These are phyloP conservation scores for Romanogobio albipinnatus DNA, from an alignment of 2,113 vertebrate species.

Conservation along the genomic window DNA sequence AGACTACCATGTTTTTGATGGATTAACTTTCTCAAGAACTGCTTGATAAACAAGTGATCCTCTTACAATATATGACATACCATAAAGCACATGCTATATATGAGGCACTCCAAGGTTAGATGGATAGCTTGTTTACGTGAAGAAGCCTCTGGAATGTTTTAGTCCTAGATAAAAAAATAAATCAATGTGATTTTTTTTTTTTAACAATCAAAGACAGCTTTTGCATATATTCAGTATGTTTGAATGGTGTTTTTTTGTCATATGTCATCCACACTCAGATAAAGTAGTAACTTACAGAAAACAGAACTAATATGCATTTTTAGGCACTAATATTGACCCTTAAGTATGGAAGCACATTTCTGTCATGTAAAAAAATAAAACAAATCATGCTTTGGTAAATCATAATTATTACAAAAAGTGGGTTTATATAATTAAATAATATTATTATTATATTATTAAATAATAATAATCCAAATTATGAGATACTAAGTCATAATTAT, in stretches of 20 bases:
- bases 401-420: too few relatives aligned
- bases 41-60: conserved; percentile 29
- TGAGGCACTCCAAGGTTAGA: not conserved
- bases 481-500: too few relatives aligned
- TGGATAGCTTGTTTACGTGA: conserved; percentile 4
- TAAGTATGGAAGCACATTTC: not conserved
- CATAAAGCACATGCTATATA: not conserved
- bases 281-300: too few relatives aligned
- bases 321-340: too few relatives aligned
- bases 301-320: too few relatives aligned
- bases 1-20: not conserved
- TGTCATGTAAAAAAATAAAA: not conserved
- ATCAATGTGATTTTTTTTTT: not conserved
- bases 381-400: not conserved
- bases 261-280: too few relatives aligned
- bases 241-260: not conserved
- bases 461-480: too few relatives aligned
- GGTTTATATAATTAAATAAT: too few relatives aligned
- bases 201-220: not conserved
- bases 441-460: too few relatives aligned
- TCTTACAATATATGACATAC: not conserved
- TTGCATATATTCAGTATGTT: not conserved
- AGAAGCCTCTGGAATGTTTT: not conserved
- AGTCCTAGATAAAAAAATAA: not conserved
- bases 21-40: not conserved